A percentile compares a stretch with the other conserved stretches of the same genome.
Conservation (phyloP, 2,888 invertebrate genomes). For the Phengaris alcon region DNA sequence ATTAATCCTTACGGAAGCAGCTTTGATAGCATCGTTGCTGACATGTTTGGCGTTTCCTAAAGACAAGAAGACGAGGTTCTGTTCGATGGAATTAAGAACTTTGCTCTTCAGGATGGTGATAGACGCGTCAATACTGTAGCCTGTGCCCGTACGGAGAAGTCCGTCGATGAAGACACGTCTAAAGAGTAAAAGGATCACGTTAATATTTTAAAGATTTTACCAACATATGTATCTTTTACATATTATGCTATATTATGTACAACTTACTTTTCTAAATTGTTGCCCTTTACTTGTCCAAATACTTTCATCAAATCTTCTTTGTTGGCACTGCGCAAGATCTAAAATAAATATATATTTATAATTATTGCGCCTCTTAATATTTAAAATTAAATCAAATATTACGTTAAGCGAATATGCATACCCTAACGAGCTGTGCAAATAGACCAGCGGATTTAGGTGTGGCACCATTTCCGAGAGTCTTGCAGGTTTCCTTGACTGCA, state of each 20-base stretch:
- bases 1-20: conserved; percentile 77
- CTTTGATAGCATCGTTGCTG: conserved; percentile 81
- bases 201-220: not conserved
- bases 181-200: conserved; percentile 14
- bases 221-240: not conserved
- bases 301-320: conserved; percentile 85
- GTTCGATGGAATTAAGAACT: conserved; percentile 78
- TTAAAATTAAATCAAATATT: not conserved
- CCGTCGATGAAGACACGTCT: conserved; percentile 90
- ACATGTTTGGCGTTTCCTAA: conserved; percentile 84
- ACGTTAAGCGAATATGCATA: conserved; percentile 44
- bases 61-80: conserved; percentile 82
- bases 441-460: conserved; percentile 83
- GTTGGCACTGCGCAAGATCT: conserved; percentile 82
- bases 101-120: conserved; percentile 83
- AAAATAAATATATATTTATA: conserved; percentile 49
- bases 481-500: conserved; percentile 81
- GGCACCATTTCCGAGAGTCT: conserved; percentile 80
- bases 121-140: conserved; percentile 85
- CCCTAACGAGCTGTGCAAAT: conserved; percentile 82
- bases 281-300: conserved; percentile 82
- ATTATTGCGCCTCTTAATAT: not conserved
- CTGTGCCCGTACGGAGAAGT: conserved; percentile 88
- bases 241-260: not conserved
- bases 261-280: conserved; percentile 78